phyloP scores from a whole-genome alignment of 2,113 vertebrate genomes.

The Nothobranchius kuhntae region DNA sequence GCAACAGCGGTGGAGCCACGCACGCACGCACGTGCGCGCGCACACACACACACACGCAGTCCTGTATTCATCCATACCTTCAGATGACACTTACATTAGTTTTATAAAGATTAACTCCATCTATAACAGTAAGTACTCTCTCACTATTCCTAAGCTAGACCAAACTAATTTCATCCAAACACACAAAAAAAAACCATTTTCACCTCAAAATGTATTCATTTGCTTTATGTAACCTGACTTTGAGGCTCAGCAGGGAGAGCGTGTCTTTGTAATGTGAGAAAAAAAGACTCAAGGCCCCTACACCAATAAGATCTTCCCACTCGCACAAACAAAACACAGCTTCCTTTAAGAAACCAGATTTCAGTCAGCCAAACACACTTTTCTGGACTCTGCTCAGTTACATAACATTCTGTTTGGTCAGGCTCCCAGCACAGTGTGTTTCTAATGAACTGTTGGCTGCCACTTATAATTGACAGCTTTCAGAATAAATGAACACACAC shows the following conservation, averaged over 20 bases:
- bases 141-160: no score
- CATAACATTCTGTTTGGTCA: not conserved
- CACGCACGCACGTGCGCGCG: no score
- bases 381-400: conserved; percentile 15
- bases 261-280: not conserved
- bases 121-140: no score
- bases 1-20: no score
- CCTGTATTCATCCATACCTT: not conserved
- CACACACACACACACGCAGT: not conserved
- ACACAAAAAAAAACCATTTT: not conserved
- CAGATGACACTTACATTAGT: not conserved
- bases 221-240: not conserved
- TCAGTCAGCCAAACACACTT: not conserved
- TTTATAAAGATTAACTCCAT: not conserved
- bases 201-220: no score
- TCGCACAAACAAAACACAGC: not conserved
- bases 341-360: not conserved
- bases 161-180: not conserved
- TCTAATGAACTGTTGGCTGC: not conserved
- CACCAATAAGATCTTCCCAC: not conserved
- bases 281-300: not conserved
- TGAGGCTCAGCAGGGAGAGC: not conserved
- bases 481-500: conserved; percentile 5
- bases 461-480: conserved; percentile 18
- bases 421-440: not conserved